Evolutionary conservation across 2,888 invertebrate species (phyloP).

Genomic region (Suillia variegata): DNA sequence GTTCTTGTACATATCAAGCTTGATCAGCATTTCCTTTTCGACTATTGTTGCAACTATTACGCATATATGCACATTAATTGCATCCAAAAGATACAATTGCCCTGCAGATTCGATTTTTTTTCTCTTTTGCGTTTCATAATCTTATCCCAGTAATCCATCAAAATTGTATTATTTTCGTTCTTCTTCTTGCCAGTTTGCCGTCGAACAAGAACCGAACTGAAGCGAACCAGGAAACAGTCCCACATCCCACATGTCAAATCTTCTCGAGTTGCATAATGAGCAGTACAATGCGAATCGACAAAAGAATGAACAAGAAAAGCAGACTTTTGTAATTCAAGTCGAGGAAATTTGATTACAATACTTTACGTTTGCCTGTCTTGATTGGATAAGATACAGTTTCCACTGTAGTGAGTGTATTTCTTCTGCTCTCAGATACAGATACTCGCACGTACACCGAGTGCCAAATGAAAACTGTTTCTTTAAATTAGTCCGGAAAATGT

Average conservation of each 20-base stretch:
- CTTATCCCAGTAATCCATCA: conserved; percentile 21
- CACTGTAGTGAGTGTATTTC: neutral
- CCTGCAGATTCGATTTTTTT: neutral
- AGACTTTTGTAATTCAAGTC: conserved; percentile 14
- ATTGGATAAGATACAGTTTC: conserved; percentile 22
- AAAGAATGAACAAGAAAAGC: neutral
- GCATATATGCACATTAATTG: neutral
- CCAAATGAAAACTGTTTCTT: too few species aligned
- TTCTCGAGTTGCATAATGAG: conserved; percentile 28
- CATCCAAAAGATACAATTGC: neutral
- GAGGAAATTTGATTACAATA: conserved; percentile 21
- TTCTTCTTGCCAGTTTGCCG: conserved; percentile 11
- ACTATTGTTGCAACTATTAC: neutral
- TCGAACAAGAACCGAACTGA: conserved; percentile 1
- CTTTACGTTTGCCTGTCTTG: conserved; percentile 7
- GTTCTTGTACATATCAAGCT: too few species aligned
- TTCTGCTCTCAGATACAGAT: too few species aligned
- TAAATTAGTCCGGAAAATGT: too few species aligned
- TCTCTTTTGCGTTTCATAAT: conserved; percentile 9
- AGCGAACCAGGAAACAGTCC: neutral
- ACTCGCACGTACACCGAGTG: too few species aligned
- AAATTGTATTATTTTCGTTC: conserved; percentile 21
- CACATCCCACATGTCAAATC: conserved; percentile 33
- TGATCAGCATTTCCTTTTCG: neutral
- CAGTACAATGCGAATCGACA: conserved; percentile 19